Evolutionary conservation across 2,113 vertebrate genomes (phyloP).

Genomic region (Corapipo altera): DNA sequence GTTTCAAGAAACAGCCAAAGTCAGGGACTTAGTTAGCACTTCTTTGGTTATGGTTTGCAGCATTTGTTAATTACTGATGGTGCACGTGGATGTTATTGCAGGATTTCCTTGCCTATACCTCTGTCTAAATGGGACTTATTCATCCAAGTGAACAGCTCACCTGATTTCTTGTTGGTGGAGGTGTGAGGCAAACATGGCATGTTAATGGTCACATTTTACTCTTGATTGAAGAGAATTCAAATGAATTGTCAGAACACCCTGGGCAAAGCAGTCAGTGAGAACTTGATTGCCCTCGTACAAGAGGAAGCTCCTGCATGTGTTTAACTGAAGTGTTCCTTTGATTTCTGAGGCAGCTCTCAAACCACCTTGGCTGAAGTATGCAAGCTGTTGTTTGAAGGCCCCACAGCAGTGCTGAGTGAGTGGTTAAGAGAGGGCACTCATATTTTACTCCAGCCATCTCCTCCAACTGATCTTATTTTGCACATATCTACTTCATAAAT

Average conservation of each 20-base stretch:
- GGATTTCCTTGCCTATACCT: background rate
- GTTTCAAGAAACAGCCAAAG: background rate
- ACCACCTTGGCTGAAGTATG: background rate
- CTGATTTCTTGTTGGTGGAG: background rate
- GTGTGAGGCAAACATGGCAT: fast-evolving
- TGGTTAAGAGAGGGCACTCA: background rate
- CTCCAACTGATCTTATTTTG: background rate
- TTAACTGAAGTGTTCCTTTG: background rate
- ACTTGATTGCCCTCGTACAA: background rate
- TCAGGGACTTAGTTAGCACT: background rate
- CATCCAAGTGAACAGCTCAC: background rate
- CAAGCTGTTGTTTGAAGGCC: background rate
- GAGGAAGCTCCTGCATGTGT: background rate
- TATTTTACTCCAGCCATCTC: background rate
- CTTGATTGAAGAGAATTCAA: background rate
- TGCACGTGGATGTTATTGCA: fast-evolving
- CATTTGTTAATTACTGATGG: background rate
- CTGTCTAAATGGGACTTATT: background rate
- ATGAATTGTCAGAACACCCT: background rate
- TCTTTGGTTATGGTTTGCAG: background rate
- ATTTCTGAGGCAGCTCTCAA: background rate
- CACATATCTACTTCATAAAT: background rate
- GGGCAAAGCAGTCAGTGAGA: background rate
- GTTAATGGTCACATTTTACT: background rate
- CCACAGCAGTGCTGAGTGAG: background rate